Evolutionary conservation across 2,797 vertebrate genomes (phyloP), one percentile per base, ranked within the genome.

Genomic region (Okamejei kenojei): DNA sequence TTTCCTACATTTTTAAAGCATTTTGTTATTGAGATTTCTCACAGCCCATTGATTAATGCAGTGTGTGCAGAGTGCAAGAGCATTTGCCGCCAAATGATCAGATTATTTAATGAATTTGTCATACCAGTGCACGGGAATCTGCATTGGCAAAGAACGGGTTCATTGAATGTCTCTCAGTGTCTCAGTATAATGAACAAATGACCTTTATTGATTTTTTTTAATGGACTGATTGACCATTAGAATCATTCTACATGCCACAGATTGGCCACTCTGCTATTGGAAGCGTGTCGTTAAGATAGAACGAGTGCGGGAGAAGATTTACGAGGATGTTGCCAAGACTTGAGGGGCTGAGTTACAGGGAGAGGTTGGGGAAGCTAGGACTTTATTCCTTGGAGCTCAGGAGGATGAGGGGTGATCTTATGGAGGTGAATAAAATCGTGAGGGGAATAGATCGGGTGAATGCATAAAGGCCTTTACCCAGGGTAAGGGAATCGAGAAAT

Each of bases 11-110:
- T 73, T 90, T 38, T 8, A 23, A 32, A 88, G 68, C 63, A 35
- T 88, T 88, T 88, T n/a, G n/a, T 15, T 32, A 19, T 65, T 88
- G 61, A 88, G 63, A 35, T 88, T 68, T 17, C 84, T 88, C 68
- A 63, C 65, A 68, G 7, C 32, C 7, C 17, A 15, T 13, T 21
- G 61, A 7, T 68, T 35, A 88, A 65, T 68, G 19, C 61, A 88
- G 13, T 88, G 84, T 35, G 63, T 65, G 68, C 4, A 88, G 17
- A 8, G 21, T 15, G 35, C 1, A 65, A 32, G 45, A 21, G 13
- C 15, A 65, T 32, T 32, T 88, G 84, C 19, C 10, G 7, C 63
- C 32, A 32, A 17, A 17, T 35, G 35, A 68, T 68, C 35, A 88
- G 65, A 65, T 63, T 4, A 65, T 68, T 65, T 88, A 3, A 32